Conservation (phyloP, 2,888 invertebrate species). For the Caenorhabditis zanzibari region DNA sequence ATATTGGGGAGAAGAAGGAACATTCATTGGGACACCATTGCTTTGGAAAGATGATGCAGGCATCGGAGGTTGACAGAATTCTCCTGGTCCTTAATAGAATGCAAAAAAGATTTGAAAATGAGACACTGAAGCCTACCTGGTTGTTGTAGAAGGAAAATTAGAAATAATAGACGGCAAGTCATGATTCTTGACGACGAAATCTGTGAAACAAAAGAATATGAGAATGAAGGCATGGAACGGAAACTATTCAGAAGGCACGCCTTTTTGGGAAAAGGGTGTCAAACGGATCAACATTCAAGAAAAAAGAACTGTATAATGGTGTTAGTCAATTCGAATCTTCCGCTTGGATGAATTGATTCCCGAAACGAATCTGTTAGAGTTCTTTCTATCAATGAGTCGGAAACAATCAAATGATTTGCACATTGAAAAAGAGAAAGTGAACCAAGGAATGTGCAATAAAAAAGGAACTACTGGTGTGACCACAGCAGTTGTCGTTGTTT, state of each 20-base stretch:
- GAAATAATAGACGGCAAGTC: conserved; percentile 21
- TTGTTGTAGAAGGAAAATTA: conserved; percentile 35
- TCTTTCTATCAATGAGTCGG: conserved; percentile 30
- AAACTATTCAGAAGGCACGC: conserved; percentile 3
- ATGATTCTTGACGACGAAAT: not conserved
- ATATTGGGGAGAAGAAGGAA: conserved; percentile 54
- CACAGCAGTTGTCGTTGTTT: conserved; percentile 50
- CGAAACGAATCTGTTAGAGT: not conserved
- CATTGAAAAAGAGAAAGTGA: conserved; percentile 1
- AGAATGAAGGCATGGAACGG: not conserved
- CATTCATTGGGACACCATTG: conserved; percentile 40
- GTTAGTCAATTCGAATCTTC: conserved; percentile 10
- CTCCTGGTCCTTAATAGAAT: conserved; percentile 10
- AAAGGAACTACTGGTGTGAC: conserved; percentile 36
- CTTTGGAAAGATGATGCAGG: conserved; percentile 58
- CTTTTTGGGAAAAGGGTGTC: conserved; percentile 5
- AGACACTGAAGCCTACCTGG: conserved; percentile 4
- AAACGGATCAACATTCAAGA: not conserved
- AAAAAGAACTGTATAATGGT: conserved; percentile 7
- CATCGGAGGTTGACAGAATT: conserved; percentile 64
- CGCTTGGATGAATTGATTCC: conserved; percentile 6
- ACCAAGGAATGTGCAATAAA: conserved; percentile 16
- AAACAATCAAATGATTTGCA: conserved; percentile 27
- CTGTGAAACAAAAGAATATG: not conserved
- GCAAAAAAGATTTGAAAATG: not conserved